Conservation (phyloP, 2,888 invertebrate species). For the Steinernema scapterisci region DNA sequence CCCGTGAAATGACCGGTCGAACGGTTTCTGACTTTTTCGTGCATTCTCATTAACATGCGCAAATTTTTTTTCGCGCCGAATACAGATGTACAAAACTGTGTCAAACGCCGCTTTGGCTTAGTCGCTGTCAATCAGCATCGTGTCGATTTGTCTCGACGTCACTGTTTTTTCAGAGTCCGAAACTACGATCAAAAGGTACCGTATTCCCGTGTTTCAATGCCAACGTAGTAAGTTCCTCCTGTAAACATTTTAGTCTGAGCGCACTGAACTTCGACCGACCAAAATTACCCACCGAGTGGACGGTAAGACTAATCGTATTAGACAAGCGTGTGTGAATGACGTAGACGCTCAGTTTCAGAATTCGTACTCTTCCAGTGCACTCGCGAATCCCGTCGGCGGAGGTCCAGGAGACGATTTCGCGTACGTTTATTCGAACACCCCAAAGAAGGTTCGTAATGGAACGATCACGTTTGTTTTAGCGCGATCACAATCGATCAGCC, state of each 20-base stretch:
- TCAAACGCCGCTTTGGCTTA: not conserved
- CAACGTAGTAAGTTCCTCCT: not conserved
- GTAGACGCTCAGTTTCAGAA: not conserved
- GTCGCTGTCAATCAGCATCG: too few relatives aligned
- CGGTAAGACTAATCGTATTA: not conserved
- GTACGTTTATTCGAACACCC: not conserved
- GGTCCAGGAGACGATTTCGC: not conserved
- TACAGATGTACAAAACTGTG: not conserved
- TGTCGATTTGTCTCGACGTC: too few relatives aligned
- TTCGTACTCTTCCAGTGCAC: slow-evolving; percentile 11
- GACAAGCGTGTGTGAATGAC: too few relatives aligned
- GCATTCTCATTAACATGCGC: not conserved
- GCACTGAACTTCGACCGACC: slow-evolving; percentile 7
- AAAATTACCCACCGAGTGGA: slow-evolving; percentile 5
- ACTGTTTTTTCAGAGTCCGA: slow-evolving; percentile 23
- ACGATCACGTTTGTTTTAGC: slow-evolving; percentile 16
- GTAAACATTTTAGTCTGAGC: not conserved
- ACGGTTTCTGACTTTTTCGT: slow-evolving; percentile 3
- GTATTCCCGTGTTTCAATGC: not conserved
- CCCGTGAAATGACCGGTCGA: not conserved
- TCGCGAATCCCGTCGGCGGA: slow-evolving; percentile 18
- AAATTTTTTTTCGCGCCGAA: not conserved
- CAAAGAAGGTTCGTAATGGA: not conserved
- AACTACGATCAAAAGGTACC: slow-evolving; percentile 26
- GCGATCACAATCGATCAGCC: slow-evolving; percentile 30